Evolutionary conservation across 2,113 vertebrate genomes (phyloP).

Genomic region (Formicarius rufipectus): DNA sequence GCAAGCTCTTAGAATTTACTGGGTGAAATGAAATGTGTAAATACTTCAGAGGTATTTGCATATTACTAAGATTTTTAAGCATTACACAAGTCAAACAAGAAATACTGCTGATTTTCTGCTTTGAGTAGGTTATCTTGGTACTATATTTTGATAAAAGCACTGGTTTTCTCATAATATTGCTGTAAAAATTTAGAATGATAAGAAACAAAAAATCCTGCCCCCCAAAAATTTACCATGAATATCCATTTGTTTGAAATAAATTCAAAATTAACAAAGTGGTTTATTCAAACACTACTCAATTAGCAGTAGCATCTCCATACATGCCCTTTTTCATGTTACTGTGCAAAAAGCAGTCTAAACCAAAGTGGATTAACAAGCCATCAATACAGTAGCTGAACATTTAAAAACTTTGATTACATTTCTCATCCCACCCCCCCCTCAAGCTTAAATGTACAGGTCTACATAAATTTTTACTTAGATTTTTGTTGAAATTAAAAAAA

Average conservation of each 20-base stretch:
- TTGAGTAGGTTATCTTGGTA: neutral
- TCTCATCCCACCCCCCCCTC: neutral
- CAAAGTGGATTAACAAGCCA: slow-evolving; percentile 13
- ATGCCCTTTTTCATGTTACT: neutral
- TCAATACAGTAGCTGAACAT: neutral
- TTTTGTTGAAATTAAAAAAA: neutral
- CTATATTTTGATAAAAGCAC: neutral
- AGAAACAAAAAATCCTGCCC: neutral
- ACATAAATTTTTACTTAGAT: neutral
- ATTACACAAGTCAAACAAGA: neutral
- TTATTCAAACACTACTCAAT: slow-evolving; percentile 5
- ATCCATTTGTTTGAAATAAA: neutral
- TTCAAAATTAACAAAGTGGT: neutral
- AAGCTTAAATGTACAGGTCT: neutral
- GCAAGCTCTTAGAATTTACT: neutral
- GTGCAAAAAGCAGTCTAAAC: neutral
- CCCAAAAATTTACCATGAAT: neutral
- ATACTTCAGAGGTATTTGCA: neutral
- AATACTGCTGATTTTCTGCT: neutral
- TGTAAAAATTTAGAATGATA: neutral
- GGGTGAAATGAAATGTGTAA: neutral
- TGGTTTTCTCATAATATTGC: neutral
- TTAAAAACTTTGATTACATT: neutral
- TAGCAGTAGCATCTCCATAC: neutral
- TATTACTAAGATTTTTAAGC: neutral